Evolutionary conservation across 2,113 vertebrate species (phyloP), one percentile per base, ranked within the genome.

Genomic region (Grallaria varia): DNA sequence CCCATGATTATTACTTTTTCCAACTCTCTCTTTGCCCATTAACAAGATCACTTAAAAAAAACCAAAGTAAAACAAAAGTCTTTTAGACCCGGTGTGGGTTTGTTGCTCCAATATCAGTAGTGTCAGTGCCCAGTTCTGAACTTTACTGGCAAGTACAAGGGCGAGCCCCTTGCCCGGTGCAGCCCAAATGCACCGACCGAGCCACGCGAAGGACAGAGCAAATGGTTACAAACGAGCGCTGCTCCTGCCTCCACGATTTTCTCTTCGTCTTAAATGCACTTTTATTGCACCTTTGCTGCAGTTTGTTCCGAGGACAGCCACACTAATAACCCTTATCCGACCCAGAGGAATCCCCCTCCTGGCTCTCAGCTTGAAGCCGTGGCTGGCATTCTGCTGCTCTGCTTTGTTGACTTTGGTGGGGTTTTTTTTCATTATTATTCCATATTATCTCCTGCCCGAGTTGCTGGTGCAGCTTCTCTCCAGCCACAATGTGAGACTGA

Each of bases 361-460:
- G 67, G 37, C 67, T 95, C 87, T 62, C 73, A 35, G 72, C 37
- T 27, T 50, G 86, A 89, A 81, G 55, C 87, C 5, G 2, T 0
- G 8, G 62, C 55, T 90, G 42, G 37, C 28, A 5, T 78, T 84
- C 77, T 92, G 69, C 74, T 80, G 37, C 86, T 92, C 89, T 59
- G 59, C 83, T 90, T 90, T 95, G 80, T 72, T 90, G 73, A 49
- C 64, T 94, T 81, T 39, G 68, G 68, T 87, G 63, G n/a, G n/a
- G n/a, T n/a, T n/a, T 44, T 81, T 95, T 95, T 68, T 3, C 75
- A 81, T 94, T 86, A 81, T 69, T 85, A 42, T 79, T 82, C 49
- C 53, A 6, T 23, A 60, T 60, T 73, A 62, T 72, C 64, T 77
- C 69, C 55, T 50, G 24, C 55, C 84, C 0, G 0, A 59, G 85